Evolutionary conservation across 2,113 vertebrate species (phyloP).

Genomic region (Grantiella picta): DNA sequence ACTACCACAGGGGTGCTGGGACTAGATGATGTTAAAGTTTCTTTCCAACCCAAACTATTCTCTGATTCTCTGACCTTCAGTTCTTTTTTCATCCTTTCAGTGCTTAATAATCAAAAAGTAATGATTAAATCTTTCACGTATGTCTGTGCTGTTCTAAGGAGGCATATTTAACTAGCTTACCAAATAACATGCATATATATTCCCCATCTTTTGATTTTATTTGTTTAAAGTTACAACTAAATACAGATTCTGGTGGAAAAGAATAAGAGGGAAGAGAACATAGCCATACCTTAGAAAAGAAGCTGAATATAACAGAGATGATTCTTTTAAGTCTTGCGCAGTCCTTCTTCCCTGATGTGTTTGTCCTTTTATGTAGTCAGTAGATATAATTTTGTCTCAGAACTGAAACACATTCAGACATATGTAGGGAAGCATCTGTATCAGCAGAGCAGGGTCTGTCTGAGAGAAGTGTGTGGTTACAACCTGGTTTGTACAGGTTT

Average conservation of each 20-base stretch:
- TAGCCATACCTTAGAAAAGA: background rate
- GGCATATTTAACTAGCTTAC: background rate
- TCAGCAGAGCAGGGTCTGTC: background rate
- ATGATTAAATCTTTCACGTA: background rate
- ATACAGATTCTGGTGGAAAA: background rate
- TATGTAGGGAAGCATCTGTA: background rate
- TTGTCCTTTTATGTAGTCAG: background rate
- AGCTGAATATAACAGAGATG: background rate
- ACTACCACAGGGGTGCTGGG: fast-evolving
- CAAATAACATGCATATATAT: background rate
- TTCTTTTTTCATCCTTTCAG: background rate
- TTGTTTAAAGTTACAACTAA: background rate
- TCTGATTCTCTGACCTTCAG: background rate
- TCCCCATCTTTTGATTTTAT: background rate
- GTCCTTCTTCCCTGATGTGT: background rate
- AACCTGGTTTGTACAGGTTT: background rate
- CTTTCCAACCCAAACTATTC: background rate
- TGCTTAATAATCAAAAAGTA: background rate
- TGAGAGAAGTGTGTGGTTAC: background rate
- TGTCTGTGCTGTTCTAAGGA: background rate
- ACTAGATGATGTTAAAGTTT: background rate
- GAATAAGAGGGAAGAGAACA: background rate
- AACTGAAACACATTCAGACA: background rate
- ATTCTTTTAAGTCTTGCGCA: background rate
- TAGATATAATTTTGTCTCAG: background rate